phyloP scores from a whole-genome alignment of 2,797 vertebrate genomes.

The Leptatherina wallacei region DNA sequence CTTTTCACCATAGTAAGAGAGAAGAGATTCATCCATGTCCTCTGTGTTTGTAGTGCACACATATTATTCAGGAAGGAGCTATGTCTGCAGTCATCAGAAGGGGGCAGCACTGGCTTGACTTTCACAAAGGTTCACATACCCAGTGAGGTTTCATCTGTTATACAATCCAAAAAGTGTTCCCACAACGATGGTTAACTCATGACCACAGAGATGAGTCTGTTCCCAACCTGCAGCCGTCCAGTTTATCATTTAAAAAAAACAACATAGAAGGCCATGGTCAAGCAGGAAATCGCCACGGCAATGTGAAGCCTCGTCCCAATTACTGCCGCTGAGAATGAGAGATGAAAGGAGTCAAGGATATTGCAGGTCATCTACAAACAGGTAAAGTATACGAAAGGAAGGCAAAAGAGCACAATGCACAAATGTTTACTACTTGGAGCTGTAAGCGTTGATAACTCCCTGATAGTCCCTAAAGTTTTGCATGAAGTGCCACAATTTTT shows the following conservation, averaged over 20 bases:
- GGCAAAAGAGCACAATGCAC: not conserved
- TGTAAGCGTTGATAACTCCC: not conserved
- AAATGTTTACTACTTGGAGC: not conserved
- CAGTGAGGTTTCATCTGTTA: constrained; percentile 46
- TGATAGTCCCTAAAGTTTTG: no score
- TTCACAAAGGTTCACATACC: constrained; percentile 46
- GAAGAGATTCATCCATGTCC: constrained; percentile 39
- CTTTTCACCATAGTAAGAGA: constrained; percentile 35
- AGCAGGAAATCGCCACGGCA: constrained; percentile 87
- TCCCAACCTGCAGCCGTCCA: constrained; percentile 33
- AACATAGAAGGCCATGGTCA: constrained; percentile 91
- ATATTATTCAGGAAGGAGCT: constrained; percentile 37
- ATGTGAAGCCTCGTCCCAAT: constrained; percentile 93
- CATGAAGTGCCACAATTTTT: no score
- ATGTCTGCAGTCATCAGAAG: constrained; percentile 59
- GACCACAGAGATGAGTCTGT: constrained; percentile 44
- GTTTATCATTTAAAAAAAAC: constrained; percentile 88
- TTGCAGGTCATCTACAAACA: constrained; percentile 8
- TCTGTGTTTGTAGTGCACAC: constrained; percentile 53
- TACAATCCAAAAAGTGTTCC: constrained; percentile 61
- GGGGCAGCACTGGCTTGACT: constrained; percentile 57
- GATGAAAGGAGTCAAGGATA: not conserved
- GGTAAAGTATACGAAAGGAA: not conserved
- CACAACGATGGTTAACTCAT: constrained; percentile 31
- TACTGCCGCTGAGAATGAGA: constrained; percentile 85